Evolutionary conservation across 2,113 vertebrate species (phyloP).

Genomic region (Eulemur rufifrons): DNA sequence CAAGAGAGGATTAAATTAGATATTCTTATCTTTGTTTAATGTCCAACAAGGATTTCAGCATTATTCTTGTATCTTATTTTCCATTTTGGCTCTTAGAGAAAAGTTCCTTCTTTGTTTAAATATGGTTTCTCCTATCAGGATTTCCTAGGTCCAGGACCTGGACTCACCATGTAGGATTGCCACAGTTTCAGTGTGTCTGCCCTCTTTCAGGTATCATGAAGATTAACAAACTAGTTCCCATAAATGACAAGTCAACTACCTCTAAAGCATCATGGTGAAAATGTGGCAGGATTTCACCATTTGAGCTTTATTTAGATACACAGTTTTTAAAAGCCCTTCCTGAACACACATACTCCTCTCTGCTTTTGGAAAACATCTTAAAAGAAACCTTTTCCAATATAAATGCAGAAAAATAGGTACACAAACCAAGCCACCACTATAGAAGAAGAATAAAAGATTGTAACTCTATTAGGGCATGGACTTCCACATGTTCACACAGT

Average conservation of each 20-base stretch:
- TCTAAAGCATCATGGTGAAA: slow-evolving; percentile 38
- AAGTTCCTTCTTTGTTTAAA: slow-evolving; percentile 46
- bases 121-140: slow-evolving; percentile 21
- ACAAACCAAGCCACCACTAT: slow-evolving; percentile 74
- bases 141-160: slow-evolving; percentile 10
- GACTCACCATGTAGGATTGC: background rate
- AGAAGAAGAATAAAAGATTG: slow-evolving; percentile 74
- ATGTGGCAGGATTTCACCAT: slow-evolving; percentile 64
- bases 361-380: slow-evolving; percentile 67
- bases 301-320: slow-evolving; percentile 29
- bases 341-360: slow-evolving; percentile 39
- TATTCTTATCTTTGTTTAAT: slow-evolving; percentile 31
- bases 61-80: background rate
- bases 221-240: slow-evolving; percentile 34
- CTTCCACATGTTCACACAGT: slow-evolving; percentile 72
- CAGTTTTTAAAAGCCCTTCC: slow-evolving; percentile 55
- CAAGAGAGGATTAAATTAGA: slow-evolving; percentile 26
- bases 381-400: slow-evolving; percentile 73
- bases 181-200: slow-evolving; percentile 11
- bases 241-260: slow-evolving; percentile 35
- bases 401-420: slow-evolving; percentile 78
- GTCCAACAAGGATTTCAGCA: slow-evolving; percentile 25
- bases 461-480: slow-evolving; percentile 78
- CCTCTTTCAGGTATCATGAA: slow-evolving; percentile 28
- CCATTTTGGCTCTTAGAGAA: slow-evolving; percentile 59